phyloP scores from a whole-genome alignment of 1,140 invertebrate genomes.

The Andricus grossulariae region DNA sequence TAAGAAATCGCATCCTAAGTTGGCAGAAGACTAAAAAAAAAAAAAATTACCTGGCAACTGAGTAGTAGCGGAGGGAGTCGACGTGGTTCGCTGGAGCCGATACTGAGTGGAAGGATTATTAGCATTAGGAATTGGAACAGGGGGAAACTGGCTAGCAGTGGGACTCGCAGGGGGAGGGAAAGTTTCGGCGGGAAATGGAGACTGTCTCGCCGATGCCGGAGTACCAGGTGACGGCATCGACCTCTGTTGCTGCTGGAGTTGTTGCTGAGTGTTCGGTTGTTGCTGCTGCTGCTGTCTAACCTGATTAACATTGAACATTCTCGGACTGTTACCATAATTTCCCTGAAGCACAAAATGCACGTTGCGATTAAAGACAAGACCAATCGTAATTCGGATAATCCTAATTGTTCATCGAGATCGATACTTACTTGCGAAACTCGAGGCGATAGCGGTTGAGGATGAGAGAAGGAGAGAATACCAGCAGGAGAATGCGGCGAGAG shows the following conservation, averaged over 20 bases:
- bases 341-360: slow-evolving; percentile 55
- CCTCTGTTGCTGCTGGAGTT: slow-evolving; percentile 63
- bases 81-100: slow-evolving; percentile 80
- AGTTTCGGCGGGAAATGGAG: slow-evolving; percentile 77
- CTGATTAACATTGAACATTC: slow-evolving; percentile 73
- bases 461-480: slow-evolving; percentile 70
- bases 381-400: slow-evolving; percentile 12
- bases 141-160: slow-evolving; percentile 74
- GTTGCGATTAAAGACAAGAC: not conserved
- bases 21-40: not conserved
- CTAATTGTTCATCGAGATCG: not conserved
- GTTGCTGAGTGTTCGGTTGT: slow-evolving; percentile 50
- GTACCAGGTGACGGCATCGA: slow-evolving; percentile 77
- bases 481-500: slow-evolving; percentile 73
- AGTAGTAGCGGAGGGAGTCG: slow-evolving; percentile 80
- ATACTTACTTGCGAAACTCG: slow-evolving; percentile 70
- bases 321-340: slow-evolving; percentile 71
- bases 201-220: slow-evolving; percentile 75
- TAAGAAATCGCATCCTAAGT: not conserved
- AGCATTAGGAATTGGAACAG: slow-evolving; percentile 75
- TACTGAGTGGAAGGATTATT: slow-evolving; percentile 77
- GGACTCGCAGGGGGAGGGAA: slow-evolving; percentile 76
- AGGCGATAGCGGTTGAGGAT: slow-evolving; percentile 72
- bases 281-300: slow-evolving; percentile 64
- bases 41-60: slow-evolving; percentile 80